Evolutionary conservation across 1,140 invertebrate genomes (phyloP).

Genomic region (Battus philenor): DNA sequence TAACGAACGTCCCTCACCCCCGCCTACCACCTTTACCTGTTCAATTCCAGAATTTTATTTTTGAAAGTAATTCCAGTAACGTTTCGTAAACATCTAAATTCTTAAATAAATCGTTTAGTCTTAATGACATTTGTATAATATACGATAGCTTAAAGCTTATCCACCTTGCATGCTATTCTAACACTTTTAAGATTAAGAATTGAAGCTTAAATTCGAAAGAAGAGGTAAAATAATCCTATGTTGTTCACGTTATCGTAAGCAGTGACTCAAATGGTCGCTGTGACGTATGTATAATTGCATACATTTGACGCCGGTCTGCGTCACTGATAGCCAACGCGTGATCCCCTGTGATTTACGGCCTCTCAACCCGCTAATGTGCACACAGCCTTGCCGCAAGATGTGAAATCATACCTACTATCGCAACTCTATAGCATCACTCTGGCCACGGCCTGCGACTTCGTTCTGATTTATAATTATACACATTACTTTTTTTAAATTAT

Average conservation of each 20-base stretch:
- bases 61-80: slow-evolving; percentile 41
- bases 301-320: slow-evolving; percentile 29
- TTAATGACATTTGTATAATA: too few relatives aligned
- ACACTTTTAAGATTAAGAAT: too few relatives aligned
- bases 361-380: slow-evolving; percentile 32
- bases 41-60: slow-evolving; percentile 62
- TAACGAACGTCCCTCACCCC: slow-evolving; percentile 58
- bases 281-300: slow-evolving; percentile 21
- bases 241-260: slow-evolving; percentile 19
- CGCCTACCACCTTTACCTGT: slow-evolving; percentile 49
- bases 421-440: too few relatives aligned
- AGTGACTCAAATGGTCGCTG: slow-evolving; percentile 23
- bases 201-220: neutral
- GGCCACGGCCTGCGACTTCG: too few relatives aligned
- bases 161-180: too few relatives aligned
- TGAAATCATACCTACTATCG: too few relatives aligned
- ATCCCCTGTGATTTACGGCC: slow-evolving; percentile 55
- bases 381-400: slow-evolving; percentile 28
- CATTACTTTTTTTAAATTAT: too few relatives aligned
- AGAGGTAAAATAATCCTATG: too few relatives aligned
- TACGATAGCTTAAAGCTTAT: too few relatives aligned
- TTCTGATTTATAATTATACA: too few relatives aligned
- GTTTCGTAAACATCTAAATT: slow-evolving; percentile 10
- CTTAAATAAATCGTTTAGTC: too few relatives aligned
- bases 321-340: slow-evolving; percentile 46